A percentile compares a stretch with the other conserved stretches of the same genome.
phyloP scores from a whole-genome alignment of 2,113 vertebrate genomes.

The Istiophorus platypterus region DNA sequence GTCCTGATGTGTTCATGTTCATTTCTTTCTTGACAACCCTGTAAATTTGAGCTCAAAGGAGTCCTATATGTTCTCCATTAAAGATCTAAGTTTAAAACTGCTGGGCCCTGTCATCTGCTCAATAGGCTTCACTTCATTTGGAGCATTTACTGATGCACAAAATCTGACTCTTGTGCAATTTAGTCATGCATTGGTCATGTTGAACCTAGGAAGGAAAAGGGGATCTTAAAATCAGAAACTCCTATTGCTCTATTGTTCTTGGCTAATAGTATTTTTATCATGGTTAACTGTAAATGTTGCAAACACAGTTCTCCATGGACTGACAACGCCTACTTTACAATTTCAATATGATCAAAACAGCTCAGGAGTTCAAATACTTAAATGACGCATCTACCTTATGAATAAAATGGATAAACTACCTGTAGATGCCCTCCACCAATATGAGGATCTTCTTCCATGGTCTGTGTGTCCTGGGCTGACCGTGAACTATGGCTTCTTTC shows the following conservation, averaged over 20 bases:
- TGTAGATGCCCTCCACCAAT: constrained; percentile 96
- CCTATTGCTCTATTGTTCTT: constrained; percentile 4
- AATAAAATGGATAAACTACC: constrained; percentile 79
- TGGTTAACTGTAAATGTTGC: not conserved
- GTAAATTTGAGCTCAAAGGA: not conserved
- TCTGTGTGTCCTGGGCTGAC: constrained; percentile 93
- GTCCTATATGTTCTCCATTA: not conserved
- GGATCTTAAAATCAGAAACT: not conserved
- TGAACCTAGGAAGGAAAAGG: constrained; percentile 34
- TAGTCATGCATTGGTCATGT: not conserved
- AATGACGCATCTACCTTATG: not conserved
- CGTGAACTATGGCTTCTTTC: constrained; percentile 94
- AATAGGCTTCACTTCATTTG: not conserved
- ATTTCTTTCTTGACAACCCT: not conserved
- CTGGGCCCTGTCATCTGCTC: not conserved
- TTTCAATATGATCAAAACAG: not conserved
- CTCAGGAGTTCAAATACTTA: no score
- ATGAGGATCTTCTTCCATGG: constrained; percentile 99
- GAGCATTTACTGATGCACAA: not conserved
- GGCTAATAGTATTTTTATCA: not conserved
- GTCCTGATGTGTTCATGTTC: not conserved
- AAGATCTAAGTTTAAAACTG: not conserved
- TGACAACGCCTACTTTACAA: not conserved
- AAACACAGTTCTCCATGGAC: no score
- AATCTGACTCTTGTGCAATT: constrained; percentile 2